A percentile compares a stretch with the other conserved stretches of the same genome.
Evolutionary conservation across 1,140 invertebrate species (phyloP).

Genomic region (Eciton burchellii): DNA sequence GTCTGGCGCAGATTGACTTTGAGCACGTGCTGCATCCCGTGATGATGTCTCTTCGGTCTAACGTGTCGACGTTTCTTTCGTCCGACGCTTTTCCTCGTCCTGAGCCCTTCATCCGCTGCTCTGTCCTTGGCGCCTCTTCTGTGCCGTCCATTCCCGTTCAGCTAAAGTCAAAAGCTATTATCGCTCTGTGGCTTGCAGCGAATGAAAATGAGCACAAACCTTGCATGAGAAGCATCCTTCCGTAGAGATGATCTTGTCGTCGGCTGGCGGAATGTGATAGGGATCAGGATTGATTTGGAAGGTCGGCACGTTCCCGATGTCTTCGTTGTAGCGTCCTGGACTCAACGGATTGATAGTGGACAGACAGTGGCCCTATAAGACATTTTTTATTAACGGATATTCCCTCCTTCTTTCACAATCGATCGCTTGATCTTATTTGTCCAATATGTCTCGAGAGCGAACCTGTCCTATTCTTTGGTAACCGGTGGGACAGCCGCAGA

Average conservation of each 20-base stretch:
- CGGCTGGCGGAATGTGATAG: conserved; percentile 84
- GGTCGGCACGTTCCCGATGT: conserved; percentile 89
- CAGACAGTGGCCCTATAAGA: conserved; percentile 91
- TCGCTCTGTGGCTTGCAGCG: not conserved
- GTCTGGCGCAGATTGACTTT: conserved; percentile 87
- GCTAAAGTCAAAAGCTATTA: conserved; percentile 56
- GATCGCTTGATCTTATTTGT: not conserved
- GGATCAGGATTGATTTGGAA: conserved; percentile 87
- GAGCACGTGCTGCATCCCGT: conserved; percentile 85
- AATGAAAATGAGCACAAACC: conserved; percentile 82
- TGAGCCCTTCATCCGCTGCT: conserved; percentile 50
- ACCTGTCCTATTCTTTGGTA: conserved; percentile 91
- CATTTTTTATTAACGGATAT: conserved; percentile 28
- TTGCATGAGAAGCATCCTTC: conserved; percentile 97
- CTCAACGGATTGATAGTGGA: conserved; percentile 89
- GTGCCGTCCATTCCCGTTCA: conserved; percentile 78
- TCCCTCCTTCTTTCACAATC: not conserved
- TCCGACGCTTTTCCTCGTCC: conserved; percentile 49
- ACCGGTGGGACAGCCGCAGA: conserved; percentile 93
- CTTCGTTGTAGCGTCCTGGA: conserved; percentile 86
- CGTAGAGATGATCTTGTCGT: conserved; percentile 92
- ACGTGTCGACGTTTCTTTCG: conserved; percentile 77
- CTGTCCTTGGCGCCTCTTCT: conserved; percentile 71
- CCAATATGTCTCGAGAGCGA: not conserved
- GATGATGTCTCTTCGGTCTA: conserved; percentile 81